Percentiles rank a stretch among this genome's conserved stretches.
Conservation (phyloP, 2,888 invertebrate genomes). For the Arrhopalites spinosus region DNA sequence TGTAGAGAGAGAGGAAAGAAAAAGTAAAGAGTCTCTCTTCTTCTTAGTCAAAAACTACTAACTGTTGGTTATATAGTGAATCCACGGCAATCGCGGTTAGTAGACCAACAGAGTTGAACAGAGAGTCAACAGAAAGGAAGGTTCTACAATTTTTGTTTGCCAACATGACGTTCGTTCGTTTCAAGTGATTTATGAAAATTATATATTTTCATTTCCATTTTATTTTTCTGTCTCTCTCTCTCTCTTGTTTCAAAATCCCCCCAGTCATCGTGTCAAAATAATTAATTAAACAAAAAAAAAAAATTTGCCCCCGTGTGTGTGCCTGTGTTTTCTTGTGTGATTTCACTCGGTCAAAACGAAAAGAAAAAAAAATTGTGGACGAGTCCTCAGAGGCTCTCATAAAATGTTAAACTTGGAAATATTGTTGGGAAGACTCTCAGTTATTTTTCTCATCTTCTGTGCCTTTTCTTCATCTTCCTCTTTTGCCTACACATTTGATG, state of each 20-base stretch:
- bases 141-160: conserved; percentile 9
- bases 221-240: neutral
- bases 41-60: too few relatives aligned
- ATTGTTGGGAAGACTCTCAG: neutral
- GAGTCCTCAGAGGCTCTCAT: conserved; percentile 12
- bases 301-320: conserved; percentile 7
- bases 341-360: too few relatives aligned
- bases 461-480: conserved; percentile 10
- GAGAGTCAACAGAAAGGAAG: conserved; percentile 40
- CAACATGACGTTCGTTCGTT: neutral
- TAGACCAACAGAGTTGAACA: too few relatives aligned
- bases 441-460: neutral
- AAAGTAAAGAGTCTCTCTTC: conserved; percentile 30
- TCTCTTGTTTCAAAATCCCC: neutral
- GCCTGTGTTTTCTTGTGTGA: conserved; percentile 14
- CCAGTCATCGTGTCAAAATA: neutral
- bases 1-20: conserved; percentile 32
- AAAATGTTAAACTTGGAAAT: neutral
- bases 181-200: conserved; percentile 6
- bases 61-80: conserved; percentile 38
- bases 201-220: neutral
- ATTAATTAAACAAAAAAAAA: neutral
- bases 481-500: conserved; percentile 37
- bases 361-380: too few relatives aligned
- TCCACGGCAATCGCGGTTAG: too few relatives aligned